A percentile compares a stretch with the other conserved stretches of the same genome.
Evolutionary conservation across 2,797 vertebrate species (phyloP).

Genomic region (Vipera latastei): DNA sequence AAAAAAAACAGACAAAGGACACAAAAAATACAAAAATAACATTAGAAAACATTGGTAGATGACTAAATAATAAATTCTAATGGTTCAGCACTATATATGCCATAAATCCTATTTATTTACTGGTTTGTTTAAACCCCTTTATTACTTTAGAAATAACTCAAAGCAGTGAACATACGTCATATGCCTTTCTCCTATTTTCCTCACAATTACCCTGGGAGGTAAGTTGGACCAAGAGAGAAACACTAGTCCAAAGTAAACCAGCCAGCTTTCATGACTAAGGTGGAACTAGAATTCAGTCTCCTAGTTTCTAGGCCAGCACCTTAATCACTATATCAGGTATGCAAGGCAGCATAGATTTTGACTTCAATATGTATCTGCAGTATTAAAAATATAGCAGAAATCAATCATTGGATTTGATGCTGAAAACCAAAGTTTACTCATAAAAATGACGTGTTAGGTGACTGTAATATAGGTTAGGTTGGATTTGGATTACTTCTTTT

Average conservation of each 20-base stretch:
- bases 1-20: neutral
- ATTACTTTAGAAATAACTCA: neutral
- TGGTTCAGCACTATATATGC: neutral
- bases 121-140: neutral
- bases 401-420: neutral
- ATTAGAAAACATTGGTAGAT: neutral
- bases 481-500: neutral
- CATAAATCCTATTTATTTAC: neutral
- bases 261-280: neutral
- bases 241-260: neutral
- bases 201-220: neutral
- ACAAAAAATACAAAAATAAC: neutral
- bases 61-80: neutral
- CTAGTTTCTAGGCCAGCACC: neutral
- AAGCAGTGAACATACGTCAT: neutral
- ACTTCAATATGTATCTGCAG: neutral
- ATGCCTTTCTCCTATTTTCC: neutral
- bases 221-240: neutral
- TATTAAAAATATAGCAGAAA: neutral
- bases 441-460: neutral
- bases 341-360: neutral
- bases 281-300: neutral
- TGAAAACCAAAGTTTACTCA: neutral
- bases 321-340: neutral
- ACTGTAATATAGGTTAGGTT: neutral